Evolutionary conservation across 2,888 invertebrate species (phyloP), one percentile per base, ranked within the genome.

Genomic region (Tipula vernalis): DNA sequence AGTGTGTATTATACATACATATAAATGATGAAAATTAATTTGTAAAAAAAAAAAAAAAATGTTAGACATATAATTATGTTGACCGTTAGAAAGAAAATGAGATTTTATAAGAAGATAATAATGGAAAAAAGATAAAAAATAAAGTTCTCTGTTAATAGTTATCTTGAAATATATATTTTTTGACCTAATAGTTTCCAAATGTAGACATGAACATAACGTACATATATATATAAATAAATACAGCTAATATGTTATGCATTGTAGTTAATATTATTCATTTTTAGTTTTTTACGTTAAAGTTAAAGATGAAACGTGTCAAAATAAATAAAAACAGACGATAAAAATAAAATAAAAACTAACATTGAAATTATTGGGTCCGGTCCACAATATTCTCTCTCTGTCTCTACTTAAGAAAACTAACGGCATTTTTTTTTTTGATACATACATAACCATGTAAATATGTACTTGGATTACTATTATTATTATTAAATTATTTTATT

Each of bases 291-390:
- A 39, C 39, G 1, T 6, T 6, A 2, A 71, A 8, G 15, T 57
- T 57, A 57, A 57, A 57, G 57, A 71, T 28, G 71, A 71, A 71
- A 71, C 71, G 71, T 71, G 71, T 71, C 71, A 71, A 28, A 71
- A 71, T 71, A 71, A 71, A 71, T 28, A 71, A 71, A 71, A 71
- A 71, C 71, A 71, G 18, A 71, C 71, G 28, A 71, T 71, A 71
- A 18, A 57, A 57, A 57, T 57, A 57, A 71, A 71, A 71, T 71
- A 71, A 71, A 71, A 71, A 71, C 71, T 71, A 71, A 71, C 71
- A 71, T 71, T 71, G 71, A 71, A 71, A 71, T 71, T 71, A 71
- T 71, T 71, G 71, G 71, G 71, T 71, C 71, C 71, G 71, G 71
- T 71, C 71, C 71, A 71, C 71, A 28, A 71, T 71, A 71, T 71